Conservation (phyloP, 2,113 vertebrate genomes). For the Nicator chloris region DNA sequence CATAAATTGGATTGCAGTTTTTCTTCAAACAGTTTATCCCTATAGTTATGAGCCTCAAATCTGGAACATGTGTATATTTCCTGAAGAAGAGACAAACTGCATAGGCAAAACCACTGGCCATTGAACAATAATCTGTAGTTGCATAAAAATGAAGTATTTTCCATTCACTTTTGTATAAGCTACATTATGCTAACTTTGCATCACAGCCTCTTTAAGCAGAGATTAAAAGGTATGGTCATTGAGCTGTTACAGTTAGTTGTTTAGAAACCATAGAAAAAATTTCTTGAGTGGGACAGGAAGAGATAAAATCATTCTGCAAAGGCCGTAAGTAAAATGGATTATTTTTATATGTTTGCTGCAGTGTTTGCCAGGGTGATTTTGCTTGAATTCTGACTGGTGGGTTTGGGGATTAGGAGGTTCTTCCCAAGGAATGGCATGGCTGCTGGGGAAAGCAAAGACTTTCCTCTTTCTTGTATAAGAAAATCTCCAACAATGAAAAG, state of each 20-base stretch:
- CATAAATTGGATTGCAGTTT: background rate
- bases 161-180: background rate
- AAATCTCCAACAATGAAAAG: background rate
- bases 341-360: background rate
- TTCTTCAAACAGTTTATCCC: background rate
- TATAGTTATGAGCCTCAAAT: background rate
- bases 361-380: background rate
- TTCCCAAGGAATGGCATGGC: background rate
- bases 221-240: background rate
- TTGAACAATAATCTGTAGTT: background rate
- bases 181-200: background rate
- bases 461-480: background rate
- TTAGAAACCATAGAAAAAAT: background rate
- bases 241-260: background rate
- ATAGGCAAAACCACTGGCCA: background rate
- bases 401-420: background rate
- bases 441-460: background rate
- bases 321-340: background rate
- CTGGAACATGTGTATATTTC: background rate
- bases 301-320: background rate
- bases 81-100: background rate
- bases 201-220: background rate
- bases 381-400: background rate
- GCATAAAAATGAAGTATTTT: background rate
- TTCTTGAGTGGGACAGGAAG: background rate